Conservation (phyloP, 2,797 vertebrate genomes). For the Lacerta bilineata region DNA sequence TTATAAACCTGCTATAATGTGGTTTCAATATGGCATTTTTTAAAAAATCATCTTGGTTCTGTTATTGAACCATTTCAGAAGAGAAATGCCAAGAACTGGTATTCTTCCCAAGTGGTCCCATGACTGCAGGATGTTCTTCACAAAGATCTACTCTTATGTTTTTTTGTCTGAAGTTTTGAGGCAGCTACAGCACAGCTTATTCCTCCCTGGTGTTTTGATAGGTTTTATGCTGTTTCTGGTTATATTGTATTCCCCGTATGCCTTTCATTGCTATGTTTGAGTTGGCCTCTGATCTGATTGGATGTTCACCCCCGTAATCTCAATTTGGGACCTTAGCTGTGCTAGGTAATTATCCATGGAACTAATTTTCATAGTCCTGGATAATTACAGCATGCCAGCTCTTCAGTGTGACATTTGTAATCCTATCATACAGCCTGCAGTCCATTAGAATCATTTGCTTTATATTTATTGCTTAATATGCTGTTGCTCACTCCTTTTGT, state of each 20-base stretch:
- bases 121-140: neutral
- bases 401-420: neutral
- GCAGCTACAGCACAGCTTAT: neutral
- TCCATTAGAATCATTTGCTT: neutral
- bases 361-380: neutral
- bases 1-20: neutral
- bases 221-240: neutral
- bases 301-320: neutral
- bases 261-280: neutral
- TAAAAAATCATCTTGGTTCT: too few relatives aligned
- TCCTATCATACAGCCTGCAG: neutral
- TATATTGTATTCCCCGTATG: neutral
- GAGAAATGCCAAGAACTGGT: neutral
- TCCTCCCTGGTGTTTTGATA: neutral
- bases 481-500: neutral
- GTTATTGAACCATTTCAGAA: neutral
- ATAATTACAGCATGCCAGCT: conserved; percentile 13
- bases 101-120: neutral
- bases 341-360: neutral
- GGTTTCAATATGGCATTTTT: too few relatives aligned
- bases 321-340: conserved; percentile 1
- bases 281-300: neutral
- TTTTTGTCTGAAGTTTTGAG: neutral
- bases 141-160: neutral
- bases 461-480: conserved; percentile 9